Conservation (phyloP, 2,113 vertebrate species). For the Plecturocebus donacophilus region DNA sequence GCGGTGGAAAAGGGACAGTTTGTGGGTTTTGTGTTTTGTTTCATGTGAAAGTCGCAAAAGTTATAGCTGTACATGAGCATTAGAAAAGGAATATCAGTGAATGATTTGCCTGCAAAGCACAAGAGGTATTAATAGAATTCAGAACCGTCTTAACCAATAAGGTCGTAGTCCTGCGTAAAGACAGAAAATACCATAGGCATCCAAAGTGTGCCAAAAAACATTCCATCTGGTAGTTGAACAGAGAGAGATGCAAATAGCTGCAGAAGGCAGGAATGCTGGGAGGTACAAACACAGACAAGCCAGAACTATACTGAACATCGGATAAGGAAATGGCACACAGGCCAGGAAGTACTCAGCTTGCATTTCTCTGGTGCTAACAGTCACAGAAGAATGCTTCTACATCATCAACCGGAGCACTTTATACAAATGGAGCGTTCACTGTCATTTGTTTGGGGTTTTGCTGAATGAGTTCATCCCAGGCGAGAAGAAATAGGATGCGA, state of each 20-base stretch:
- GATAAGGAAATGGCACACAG: rapidly evolving
- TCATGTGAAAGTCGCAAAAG: neutral
- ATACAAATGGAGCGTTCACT: rapidly evolving
- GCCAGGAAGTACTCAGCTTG: neutral
- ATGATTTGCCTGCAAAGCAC: too few relatives aligned
- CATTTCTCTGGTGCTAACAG: rapidly evolving
- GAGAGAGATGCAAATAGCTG: neutral
- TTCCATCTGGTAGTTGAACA: neutral
- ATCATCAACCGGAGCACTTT: too few relatives aligned
- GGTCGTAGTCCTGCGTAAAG: neutral
- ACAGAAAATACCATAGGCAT: neutral
- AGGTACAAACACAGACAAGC: too few relatives aligned
- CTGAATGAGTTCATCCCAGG: neutral
- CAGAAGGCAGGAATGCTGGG: neutral
- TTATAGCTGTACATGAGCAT: rapidly evolving
- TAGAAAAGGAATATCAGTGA: neutral
- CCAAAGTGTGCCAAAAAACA: neutral
- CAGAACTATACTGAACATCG: neutral
- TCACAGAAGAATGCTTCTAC: rapidly evolving
- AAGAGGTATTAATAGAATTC: too few relatives aligned
- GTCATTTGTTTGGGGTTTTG: neutral
- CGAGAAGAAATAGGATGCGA: neutral
- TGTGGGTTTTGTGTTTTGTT: neutral
- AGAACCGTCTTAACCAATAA: too few relatives aligned
- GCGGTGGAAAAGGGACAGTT: too few relatives aligned